phyloP scores from a whole-genome alignment of 2,797 vertebrate genomes.

The Thalassophryne amazonica region DNA sequence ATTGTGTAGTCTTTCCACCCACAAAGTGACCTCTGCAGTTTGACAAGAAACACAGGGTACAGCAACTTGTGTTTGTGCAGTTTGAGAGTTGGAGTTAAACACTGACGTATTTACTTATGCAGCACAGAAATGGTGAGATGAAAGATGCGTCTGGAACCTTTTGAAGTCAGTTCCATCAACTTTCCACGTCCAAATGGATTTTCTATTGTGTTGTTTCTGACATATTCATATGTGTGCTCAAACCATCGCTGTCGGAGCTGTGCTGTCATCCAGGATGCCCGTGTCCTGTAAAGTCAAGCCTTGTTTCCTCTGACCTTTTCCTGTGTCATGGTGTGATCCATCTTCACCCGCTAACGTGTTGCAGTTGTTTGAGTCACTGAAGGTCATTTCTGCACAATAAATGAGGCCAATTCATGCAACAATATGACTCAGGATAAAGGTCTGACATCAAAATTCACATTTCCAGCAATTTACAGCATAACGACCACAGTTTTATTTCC shows the following conservation, averaged over 20 bases:
- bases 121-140: conserved; percentile 17
- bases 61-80: conserved; percentile 10
- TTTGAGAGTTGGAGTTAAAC: conserved; percentile 22
- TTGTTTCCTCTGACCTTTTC: conserved; percentile 38
- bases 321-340: conserved; percentile 8
- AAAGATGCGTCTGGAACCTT: conserved; percentile 25
- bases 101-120: conserved; percentile 19
- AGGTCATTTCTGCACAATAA: conserved; percentile 24
- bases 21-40: conserved; percentile 43
- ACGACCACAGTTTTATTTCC: too few relatives aligned
- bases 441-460: too few relatives aligned
- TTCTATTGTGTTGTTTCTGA: conserved; percentile 2
- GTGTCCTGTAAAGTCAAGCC: conserved; percentile 12
- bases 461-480: too few relatives aligned
- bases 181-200: conserved; percentile 5
- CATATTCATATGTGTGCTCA: not conserved
- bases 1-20: conserved; percentile 38
- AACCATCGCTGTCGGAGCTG: not conserved
- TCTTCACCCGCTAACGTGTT: conserved; percentile 33
- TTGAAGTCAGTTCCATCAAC: conserved; percentile 30
- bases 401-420: conserved; percentile 12
- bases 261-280: conserved; percentile 5
- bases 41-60: conserved; percentile 11
- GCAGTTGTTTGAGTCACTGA: conserved; percentile 26
- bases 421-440: too few relatives aligned